Conservation (phyloP, 92 coral and sea anemone genomes). For the Phymanthus crucifer region DNA sequence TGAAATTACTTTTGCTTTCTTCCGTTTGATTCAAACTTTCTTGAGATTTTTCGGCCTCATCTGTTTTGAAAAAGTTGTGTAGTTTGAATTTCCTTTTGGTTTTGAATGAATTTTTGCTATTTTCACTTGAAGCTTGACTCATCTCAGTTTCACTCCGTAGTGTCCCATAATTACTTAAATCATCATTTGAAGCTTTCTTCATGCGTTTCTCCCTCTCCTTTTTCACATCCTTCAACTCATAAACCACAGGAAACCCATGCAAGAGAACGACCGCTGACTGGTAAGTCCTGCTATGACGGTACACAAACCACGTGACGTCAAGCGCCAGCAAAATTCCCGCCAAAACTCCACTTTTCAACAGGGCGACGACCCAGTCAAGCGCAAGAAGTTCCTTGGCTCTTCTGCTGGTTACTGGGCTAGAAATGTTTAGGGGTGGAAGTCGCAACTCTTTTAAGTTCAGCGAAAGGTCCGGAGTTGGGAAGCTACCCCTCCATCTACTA, state of each 20-base stretch:
- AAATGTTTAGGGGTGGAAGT: conserved; percentile 48
- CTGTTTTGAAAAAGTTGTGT: neutral
- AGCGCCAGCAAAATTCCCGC: conserved; percentile 58
- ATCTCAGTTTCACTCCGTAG: neutral
- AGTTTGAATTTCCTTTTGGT: neutral
- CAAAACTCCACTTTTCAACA: conserved; percentile 59
- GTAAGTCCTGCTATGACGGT: conserved; percentile 71
- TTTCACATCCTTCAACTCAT: conserved; percentile 58
- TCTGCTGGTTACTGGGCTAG: conserved; percentile 47
- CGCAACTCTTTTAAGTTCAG: conserved; percentile 30
- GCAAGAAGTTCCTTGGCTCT: conserved; percentile 61
- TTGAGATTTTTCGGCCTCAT: neutral
- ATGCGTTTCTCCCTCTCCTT: conserved; percentile 31
- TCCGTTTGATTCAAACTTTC: neutral
- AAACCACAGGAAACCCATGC: conserved; percentile 73
- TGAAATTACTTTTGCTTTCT: neutral
- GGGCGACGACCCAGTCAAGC: conserved; percentile 65
- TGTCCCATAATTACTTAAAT: conserved; percentile 2
- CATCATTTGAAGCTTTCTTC: conserved; percentile 22
- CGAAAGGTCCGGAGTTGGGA: conserved; percentile 10
- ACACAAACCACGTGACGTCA: conserved; percentile 74
- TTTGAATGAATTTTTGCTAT: neutral
- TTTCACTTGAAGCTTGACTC: neutral
- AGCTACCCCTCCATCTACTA: neutral
- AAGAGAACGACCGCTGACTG: conserved; percentile 58